phyloP scores from a whole-genome alignment of 2,797 vertebrate species.

The Onychomys leucogaster region DNA sequence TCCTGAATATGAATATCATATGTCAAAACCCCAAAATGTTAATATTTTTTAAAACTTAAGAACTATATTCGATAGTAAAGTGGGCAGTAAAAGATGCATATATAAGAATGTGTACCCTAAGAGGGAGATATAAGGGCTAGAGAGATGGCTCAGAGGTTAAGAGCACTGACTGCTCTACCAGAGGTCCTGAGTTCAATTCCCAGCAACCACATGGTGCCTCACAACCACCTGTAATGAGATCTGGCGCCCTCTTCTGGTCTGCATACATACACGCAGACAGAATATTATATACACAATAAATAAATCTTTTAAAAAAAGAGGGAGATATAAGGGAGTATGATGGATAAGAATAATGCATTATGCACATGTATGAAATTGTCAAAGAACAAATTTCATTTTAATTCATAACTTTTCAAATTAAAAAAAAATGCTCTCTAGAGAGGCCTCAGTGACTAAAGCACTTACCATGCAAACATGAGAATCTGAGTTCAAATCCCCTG shows the following conservation, averaged over 20 bases:
- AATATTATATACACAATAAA: too few relatives aligned
- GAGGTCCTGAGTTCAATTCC: too few relatives aligned
- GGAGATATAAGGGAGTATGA: neutral
- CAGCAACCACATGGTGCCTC: too few relatives aligned
- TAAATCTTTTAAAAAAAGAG: too few relatives aligned
- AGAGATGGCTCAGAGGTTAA: too few relatives aligned
- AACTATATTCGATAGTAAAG: neutral
- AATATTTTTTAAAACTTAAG: neutral
- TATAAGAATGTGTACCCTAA: neutral
- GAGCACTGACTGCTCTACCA: too few relatives aligned
- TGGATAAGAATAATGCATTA: neutral
- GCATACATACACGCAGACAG: too few relatives aligned
- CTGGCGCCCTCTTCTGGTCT: too few relatives aligned
- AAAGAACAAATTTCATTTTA: neutral
- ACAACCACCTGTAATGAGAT: too few relatives aligned
- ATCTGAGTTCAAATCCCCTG: neutral
- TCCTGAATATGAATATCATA: neutral
- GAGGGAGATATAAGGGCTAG: neutral
- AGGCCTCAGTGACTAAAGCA: too few relatives aligned
- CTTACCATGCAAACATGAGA: neutral
- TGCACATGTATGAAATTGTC: neutral
- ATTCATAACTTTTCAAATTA: neutral
- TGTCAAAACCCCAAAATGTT: slow-evolving; percentile 7
- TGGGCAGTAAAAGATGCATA: neutral
- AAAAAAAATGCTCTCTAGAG: neutral